Evolutionary conservation across 2,113 vertebrate species (phyloP), one percentile per base, ranked within the genome.

Genomic region (Hydrochoerus hydrochaeris): DNA sequence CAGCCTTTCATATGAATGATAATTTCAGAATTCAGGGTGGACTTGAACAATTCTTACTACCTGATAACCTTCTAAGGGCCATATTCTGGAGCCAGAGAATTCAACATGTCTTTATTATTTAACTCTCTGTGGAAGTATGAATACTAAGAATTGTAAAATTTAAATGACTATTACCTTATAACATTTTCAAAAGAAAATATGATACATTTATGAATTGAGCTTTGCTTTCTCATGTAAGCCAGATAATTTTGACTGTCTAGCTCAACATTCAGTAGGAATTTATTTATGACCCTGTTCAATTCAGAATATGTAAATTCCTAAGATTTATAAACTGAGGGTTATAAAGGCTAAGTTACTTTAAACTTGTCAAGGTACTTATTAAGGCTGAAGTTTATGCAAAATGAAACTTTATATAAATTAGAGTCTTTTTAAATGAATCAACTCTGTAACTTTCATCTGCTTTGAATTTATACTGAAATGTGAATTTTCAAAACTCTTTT

Each of bases 211-310:
- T 57, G 12, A 88, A n/a, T 80, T 80, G 84, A 85, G 9, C 54
- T 85, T 92, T 77, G 5, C 30, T 87, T 92, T 97, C 22, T 90
- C 10, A 81, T 75, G 26, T 92, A 84, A 91, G 57, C 63, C 26
- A 77, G 49, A 73, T 10, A 85, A 81, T 8, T 62, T 20, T 46
- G 26, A 14, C 11, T 73, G 89, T 94, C 13, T 57, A 32, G 65
- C 57, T 81, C 57, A 86, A 19, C 30, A 22, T 63, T 94, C 20
- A 49, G 44, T 85, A 57, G n/a, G 2, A 82, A 69, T 75, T 1
- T 85, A 17, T 17, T 58, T 52, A 89, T 54, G 52, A 0, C 3
- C 9, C 12, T 69, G 38, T 85, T 96, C 62, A 93, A 32, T 46
- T 90, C 30, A 82, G 58, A 88, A 69, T 77, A 54, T 91, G 69